Evolutionary conservation across 1,140 invertebrate genomes (phyloP).

Genomic region (Achatina immaculata): DNA sequence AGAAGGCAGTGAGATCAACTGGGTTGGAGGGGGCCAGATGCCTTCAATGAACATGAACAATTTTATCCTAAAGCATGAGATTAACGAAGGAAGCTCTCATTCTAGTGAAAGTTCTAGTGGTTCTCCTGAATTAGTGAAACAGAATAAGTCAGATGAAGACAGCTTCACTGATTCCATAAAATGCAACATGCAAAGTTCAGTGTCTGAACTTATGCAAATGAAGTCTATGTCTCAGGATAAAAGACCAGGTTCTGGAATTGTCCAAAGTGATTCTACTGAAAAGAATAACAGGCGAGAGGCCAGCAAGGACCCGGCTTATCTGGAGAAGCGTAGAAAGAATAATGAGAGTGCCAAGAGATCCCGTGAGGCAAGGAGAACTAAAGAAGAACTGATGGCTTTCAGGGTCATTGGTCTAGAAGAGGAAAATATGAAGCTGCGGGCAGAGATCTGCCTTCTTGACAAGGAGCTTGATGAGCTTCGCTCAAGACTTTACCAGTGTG

Average conservation of each 20-base stretch:
- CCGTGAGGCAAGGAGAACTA: constrained; percentile 66
- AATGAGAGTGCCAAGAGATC: constrained; percentile 72
- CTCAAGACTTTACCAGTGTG: background rate
- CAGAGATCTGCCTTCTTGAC: constrained; percentile 64
- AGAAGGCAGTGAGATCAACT: background rate
- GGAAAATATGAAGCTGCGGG: constrained; percentile 69
- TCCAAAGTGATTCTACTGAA: background rate
- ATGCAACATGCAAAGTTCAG: background rate
- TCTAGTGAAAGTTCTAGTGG: background rate
- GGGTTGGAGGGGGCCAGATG: background rate
- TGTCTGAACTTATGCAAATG: background rate
- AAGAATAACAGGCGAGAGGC: background rate
- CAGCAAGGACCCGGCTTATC: constrained; percentile 69
- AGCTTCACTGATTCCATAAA: background rate
- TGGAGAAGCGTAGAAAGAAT: constrained; percentile 71
- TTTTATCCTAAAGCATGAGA: background rate
- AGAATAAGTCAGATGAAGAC: background rate
- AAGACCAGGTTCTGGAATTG: background rate
- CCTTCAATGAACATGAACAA: background rate
- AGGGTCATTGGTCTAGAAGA: constrained; percentile 68
- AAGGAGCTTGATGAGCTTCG: constrained; percentile 47
- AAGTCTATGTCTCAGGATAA: background rate
- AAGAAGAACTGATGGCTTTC: constrained; percentile 82
- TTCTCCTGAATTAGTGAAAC: background rate
- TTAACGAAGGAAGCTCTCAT: background rate